These are phyloP conservation scores for Volucella inflata DNA, from an alignment of 2,888 invertebrate species.

Conservation along the genomic window DNA sequence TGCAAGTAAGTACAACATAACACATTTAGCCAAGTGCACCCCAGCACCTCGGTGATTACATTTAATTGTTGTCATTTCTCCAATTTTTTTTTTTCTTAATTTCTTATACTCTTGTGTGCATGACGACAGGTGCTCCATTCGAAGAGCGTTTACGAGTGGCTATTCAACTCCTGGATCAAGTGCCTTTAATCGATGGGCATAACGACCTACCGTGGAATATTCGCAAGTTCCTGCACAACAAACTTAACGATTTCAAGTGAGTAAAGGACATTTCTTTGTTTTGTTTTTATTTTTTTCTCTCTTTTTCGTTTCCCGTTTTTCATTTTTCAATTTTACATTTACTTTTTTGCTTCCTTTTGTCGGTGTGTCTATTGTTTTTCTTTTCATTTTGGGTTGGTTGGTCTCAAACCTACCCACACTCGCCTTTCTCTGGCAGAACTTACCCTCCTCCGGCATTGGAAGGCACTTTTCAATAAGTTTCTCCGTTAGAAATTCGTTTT, in stretches of 20 bases:
- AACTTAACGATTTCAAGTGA: constrained; percentile 91
- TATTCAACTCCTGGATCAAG: constrained; percentile 89
- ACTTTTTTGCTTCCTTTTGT: too few species aligned
- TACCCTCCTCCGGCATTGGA: not conserved
- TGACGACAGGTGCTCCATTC: constrained; percentile 87
- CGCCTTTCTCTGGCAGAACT: too few species aligned
- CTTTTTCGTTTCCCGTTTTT: constrained; percentile 20
- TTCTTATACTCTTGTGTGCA: not conserved
- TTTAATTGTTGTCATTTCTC: constrained; percentile 45
- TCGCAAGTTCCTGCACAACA: constrained; percentile 94
- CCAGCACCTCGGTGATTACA: constrained; percentile 41
- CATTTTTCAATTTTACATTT: not conserved
- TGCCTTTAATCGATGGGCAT: constrained; percentile 93
- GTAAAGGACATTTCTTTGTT: constrained; percentile 73
- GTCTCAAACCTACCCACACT: constrained; percentile 22
- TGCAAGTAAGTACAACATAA: constrained; percentile 84
- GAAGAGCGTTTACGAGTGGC: constrained; percentile 91
- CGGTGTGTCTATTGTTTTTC: constrained; percentile 6
- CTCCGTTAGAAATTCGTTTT: constrained; percentile 53
- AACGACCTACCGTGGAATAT: constrained; percentile 97
- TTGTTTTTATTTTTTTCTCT: constrained; percentile 16
- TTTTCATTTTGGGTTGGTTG: constrained; percentile 19
- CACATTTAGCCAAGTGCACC: not conserved
- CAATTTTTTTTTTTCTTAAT: constrained; percentile 8
- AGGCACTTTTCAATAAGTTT: constrained; percentile 67